Base-by-base conservation (phyloP, 2,113 vertebrate genomes). In the Carollia perspicillata region DNA sequence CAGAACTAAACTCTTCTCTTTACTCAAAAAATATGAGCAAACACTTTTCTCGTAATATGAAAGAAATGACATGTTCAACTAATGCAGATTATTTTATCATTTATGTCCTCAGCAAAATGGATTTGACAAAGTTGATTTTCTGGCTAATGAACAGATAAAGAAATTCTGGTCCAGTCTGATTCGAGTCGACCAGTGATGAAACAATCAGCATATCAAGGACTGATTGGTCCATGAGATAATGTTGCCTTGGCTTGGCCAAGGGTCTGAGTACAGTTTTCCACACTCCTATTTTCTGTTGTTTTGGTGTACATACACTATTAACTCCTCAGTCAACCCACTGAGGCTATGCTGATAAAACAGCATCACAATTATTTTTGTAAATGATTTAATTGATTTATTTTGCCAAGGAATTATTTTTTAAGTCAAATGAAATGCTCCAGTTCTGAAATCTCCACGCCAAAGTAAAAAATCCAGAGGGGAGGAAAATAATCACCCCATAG, bases 391-490 rank as follows among this genome's bases (percentile, higher is more conserved):
- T 74, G 9, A 60, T 72, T 89, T 89, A 37, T 66, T 55, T 91
- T 83, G 53, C 51, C n/a, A 55, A 68, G 47, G 5, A 85, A 93
- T n/a, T 22, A 49, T 37, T 79, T 84, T 95, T 60, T 87, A 69
- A 92, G 35, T 89, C 42, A 92, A 40, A 80, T 71, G 20, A 33
- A 93, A 33, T 83, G 87, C 44, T 40, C n/a, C 14, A 16, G 89
- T 96, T 96, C 78, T 94, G 74, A 93, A 89, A 93, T 47, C 11
- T 42, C 74, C 22, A 79, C 2, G 4, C 79, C 85, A 89, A 74
- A 93, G 26, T 47, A 71, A 90, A 93, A 88, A 88, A 37, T 26
- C 28, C 33, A 87, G 47, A 90, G 8, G 35, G 42, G 40, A 93
- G 33, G 3, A 6, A 72, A 81, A 94, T 63, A n/a, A 90, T 47